Percentiles rank a stretch among this genome's conserved stretches.
These are phyloP conservation scores for Mythimna impura DNA, from an alignment of 2,888 invertebrate genomes.

Conservation along the genomic window DNA sequence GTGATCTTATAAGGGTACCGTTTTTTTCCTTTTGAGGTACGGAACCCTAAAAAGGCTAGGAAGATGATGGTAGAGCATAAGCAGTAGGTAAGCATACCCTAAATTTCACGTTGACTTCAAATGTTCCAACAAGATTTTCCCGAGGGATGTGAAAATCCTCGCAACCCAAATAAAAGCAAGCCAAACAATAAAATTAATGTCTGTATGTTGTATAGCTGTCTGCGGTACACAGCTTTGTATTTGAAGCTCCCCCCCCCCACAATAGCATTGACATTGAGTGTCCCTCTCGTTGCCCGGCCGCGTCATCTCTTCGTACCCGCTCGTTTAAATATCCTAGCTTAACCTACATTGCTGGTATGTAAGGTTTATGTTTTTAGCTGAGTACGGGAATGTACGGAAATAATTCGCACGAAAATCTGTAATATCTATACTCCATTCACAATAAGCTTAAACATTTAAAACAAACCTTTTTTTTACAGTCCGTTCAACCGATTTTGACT, in stretches of 20 bases:
- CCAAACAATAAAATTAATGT: constrained; percentile 32
- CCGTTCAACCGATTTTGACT: too few species aligned
- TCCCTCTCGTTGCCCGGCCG: constrained; percentile 34
- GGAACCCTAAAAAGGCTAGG: too few species aligned
- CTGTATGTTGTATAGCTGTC: not conserved
- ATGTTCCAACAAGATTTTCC: too few species aligned
- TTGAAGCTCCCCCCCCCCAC: constrained; percentile 21
- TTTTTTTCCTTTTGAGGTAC: too few species aligned
- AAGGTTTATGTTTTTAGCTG: constrained; percentile 12
- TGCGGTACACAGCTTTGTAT: constrained; percentile 27
- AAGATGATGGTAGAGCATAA: too few species aligned
- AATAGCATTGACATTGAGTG: constrained; percentile 54
- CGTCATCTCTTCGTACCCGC: constrained; percentile 23
- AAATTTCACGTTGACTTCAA: too few species aligned
- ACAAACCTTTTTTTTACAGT: too few species aligned
- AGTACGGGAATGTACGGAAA: constrained; percentile 4
- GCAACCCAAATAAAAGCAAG: constrained; percentile 11
- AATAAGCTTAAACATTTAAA: too few species aligned
- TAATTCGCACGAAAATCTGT: constrained; percentile 14
- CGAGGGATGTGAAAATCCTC: too few species aligned
- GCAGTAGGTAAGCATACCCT: too few species aligned
- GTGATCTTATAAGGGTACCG: too few species aligned
- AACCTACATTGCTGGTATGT: constrained; percentile 21
- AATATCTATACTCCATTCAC: too few species aligned
- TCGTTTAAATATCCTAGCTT: constrained; percentile 34